These are phyloP conservation scores for Diploptera punctata DNA, from an alignment of 2,888 invertebrate species.

Conservation along the genomic window DNA sequence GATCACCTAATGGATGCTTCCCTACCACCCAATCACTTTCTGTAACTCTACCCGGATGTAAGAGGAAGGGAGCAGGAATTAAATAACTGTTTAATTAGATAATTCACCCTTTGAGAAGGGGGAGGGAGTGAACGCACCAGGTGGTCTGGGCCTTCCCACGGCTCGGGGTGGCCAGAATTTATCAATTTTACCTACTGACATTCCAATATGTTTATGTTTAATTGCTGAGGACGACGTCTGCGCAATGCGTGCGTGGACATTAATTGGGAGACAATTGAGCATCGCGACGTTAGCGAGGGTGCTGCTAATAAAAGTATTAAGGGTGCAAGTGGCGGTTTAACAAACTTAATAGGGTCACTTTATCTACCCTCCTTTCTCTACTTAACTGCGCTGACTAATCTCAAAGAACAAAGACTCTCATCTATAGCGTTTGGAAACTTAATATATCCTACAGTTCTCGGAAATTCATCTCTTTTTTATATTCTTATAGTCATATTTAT, in stretches of 20 bases:
- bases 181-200: too few species aligned
- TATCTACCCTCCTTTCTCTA: constrained; percentile 34
- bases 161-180: too few species aligned
- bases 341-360: constrained; percentile 37
- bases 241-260: constrained; percentile 22
- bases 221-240: background rate
- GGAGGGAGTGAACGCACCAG: constrained; percentile 3
- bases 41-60: too few species aligned
- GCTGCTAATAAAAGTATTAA: constrained; percentile 27
- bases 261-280: constrained; percentile 37
- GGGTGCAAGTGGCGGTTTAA: constrained; percentile 30
- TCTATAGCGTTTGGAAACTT: too few species aligned
- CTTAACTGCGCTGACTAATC: constrained; percentile 33
- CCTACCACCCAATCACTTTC: too few species aligned
- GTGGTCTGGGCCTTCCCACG: constrained; percentile 23
- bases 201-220: too few species aligned
- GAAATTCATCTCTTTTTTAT: too few species aligned
- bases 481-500: too few species aligned
- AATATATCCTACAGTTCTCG: too few species aligned
- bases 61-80: too few species aligned
- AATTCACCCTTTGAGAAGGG: constrained; percentile 31
- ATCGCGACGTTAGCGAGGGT: constrained; percentile 21
- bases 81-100: constrained; percentile 37
- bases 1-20: too few species aligned
- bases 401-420: constrained; percentile 37